A percentile compares a stretch with the other conserved stretches of the same genome.
phyloP scores from a whole-genome alignment of 1,140 invertebrate genomes.

The Pentalonia nigronervosa region DNA sequence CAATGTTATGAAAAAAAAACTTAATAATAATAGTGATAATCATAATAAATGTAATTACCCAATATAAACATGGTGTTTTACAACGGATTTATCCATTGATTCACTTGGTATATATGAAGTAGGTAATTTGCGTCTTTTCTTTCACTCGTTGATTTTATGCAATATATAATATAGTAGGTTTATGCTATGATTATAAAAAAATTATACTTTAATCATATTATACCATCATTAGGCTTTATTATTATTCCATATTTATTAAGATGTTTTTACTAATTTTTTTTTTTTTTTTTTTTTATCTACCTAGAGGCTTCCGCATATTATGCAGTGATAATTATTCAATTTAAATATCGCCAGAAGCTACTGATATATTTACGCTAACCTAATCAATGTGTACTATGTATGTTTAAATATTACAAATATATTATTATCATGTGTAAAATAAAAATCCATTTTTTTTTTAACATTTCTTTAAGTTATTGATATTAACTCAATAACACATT shows the following conservation, averaged over 20 bases:
- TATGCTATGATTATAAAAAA: neutral
- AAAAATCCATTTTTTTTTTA: neutral
- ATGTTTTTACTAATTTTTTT: neutral
- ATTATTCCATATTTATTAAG: neutral
- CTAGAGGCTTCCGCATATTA: neutral
- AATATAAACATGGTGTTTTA: slow-evolving; percentile 21
- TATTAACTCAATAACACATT: too few species aligned
- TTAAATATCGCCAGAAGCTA: neutral
- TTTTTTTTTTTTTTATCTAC: neutral
- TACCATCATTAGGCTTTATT: neutral
- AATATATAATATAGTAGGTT: neutral
- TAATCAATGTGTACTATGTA: neutral
- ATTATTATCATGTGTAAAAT: neutral
- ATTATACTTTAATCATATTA: neutral
- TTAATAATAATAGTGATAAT: neutral
- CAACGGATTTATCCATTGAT: neutral
- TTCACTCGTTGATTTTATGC: neutral
- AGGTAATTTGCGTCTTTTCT: neutral
- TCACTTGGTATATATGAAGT: neutral
- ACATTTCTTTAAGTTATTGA: too few species aligned
- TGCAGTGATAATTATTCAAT: neutral
- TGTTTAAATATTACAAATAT: neutral
- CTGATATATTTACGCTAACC: neutral
- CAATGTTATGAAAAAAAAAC: neutral
- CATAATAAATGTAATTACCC: slow-evolving; percentile 11